Evolutionary conservation across 2,113 vertebrate genomes (phyloP).

Genomic region (Neofelis nebulosa): DNA sequence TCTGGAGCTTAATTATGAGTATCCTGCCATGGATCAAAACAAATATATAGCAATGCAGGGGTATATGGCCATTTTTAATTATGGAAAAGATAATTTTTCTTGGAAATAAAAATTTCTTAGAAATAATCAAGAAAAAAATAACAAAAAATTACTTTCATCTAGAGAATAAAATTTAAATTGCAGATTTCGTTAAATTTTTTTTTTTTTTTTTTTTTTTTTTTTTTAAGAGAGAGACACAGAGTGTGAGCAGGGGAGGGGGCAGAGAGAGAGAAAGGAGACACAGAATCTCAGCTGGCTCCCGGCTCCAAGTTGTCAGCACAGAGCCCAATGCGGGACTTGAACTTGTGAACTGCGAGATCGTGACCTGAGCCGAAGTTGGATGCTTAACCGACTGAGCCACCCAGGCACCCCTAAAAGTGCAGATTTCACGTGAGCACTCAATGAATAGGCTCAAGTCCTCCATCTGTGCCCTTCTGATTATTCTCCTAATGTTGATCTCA

Average conservation of each 20-base stretch:
- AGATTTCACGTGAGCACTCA: neutral
- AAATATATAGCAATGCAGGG: neutral
- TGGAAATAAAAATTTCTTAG: neutral
- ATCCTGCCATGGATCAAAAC: neutral
- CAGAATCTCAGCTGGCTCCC: no score
- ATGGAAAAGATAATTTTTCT: neutral
- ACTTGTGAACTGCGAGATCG: no score
- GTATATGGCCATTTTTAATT: neutral
- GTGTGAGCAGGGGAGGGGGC: no score
- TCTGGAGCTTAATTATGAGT: neutral
- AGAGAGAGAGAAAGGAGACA: no score
- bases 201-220: no score
- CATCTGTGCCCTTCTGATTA: neutral
- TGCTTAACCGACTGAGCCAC: no score
- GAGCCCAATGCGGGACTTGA: no score
- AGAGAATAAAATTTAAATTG: slow-evolving; percentile 25
- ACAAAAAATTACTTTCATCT: slow-evolving; percentile 11
- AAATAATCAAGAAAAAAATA: slow-evolving; percentile 16
- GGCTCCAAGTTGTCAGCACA: no score
- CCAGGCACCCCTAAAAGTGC: neutral
- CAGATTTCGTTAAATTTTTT: neutral
- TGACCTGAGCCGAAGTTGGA: no score
- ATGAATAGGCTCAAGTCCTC: neutral
- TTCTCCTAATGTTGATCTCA: neutral
- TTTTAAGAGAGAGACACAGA: no score